Evolutionary conservation across 1,140 invertebrate genomes (phyloP).

Genomic region (Trinorchestia longiramus): DNA sequence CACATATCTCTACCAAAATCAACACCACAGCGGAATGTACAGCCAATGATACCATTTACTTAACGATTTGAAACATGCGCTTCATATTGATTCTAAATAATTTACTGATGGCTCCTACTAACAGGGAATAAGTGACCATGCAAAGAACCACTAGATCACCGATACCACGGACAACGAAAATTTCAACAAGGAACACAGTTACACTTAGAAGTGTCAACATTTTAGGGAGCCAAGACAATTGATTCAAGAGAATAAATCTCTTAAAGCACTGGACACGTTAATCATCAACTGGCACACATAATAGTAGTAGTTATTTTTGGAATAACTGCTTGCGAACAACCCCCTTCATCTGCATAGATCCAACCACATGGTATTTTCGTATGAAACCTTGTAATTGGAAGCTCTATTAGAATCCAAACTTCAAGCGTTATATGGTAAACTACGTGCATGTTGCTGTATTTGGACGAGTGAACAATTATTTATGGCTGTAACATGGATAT

Average conservation of each 20-base stretch:
- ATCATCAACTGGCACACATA: not conserved
- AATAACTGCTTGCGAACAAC: not conserved
- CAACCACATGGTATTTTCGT: not conserved
- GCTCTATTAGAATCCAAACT: not conserved
- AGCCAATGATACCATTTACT: not conserved
- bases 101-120: not conserved
- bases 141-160: no score
- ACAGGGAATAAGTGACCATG: not conserved
- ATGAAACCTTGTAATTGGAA: not conserved
- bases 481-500: not conserved
- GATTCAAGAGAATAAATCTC: not conserved
- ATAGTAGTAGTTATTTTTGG: not conserved
- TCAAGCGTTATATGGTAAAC: not conserved
- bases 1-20: no score
- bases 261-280: not conserved
- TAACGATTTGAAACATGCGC: not conserved
- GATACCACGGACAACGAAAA: not conserved
- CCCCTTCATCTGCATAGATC: not conserved
- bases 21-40: not conserved
- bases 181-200: not conserved
- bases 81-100: not conserved
- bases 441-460: not conserved
- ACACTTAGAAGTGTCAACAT: not conserved
- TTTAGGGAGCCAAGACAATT: not conserved
- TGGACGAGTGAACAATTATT: not conserved